A percentile compares a stretch with the other conserved stretches of the same genome.
phyloP scores from a whole-genome alignment of 2,888 invertebrate genomes.

The Amphiduros pacificus region DNA sequence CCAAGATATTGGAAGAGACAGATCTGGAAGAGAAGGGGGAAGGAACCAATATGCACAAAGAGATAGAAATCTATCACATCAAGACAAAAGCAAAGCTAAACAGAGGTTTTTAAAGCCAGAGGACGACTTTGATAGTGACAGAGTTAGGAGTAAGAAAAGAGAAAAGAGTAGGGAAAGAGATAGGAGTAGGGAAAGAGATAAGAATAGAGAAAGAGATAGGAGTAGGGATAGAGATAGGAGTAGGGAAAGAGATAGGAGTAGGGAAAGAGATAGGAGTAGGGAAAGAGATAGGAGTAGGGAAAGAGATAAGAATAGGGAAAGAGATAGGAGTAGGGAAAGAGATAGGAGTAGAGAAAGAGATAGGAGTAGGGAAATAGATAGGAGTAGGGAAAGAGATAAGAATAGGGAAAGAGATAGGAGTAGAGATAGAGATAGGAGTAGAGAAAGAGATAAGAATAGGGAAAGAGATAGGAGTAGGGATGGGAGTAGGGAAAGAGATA shows the following conservation, averaged over 20 bases:
- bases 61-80: neutral
- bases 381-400: constrained; percentile 4
- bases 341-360: constrained; percentile 5
- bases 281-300: neutral
- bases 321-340: constrained; percentile 6
- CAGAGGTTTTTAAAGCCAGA: no score
- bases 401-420: neutral
- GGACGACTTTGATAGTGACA: no score
- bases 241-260: neutral
- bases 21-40: no score
- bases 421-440: neutral
- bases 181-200: neutral
- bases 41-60: neutral
- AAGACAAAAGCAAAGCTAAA: neutral
- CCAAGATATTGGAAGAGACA: no score
- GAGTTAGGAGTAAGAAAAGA: neutral
- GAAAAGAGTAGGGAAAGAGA: neutral
- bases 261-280: constrained; percentile 7
- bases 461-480: no score
- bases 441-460: constrained; percentile 5
- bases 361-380: constrained; percentile 9
- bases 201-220: constrained; percentile 1
- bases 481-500: no score
- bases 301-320: neutral
- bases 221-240: constrained; percentile 5